Percentiles rank a stretch among this genome's conserved stretches.
Evolutionary conservation across 2,113 vertebrate genomes (phyloP).

Genomic region (Leiothrix lutea): DNA sequence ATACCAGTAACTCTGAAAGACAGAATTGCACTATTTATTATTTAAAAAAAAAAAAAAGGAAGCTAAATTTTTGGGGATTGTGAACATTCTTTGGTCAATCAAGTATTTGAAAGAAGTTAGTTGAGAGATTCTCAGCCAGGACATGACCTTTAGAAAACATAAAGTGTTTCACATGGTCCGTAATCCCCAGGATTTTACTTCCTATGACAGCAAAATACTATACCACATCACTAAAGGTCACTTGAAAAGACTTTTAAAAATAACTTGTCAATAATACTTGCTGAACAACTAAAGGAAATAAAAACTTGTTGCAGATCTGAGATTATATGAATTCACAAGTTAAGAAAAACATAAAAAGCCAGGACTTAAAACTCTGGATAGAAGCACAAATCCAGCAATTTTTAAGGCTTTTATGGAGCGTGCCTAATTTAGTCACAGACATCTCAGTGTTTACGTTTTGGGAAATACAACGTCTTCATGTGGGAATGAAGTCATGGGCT

Average conservation of each 20-base stretch:
- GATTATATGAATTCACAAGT: not conserved
- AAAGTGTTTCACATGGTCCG: not conserved
- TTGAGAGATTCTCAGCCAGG: not conserved
- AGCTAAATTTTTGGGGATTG: not conserved
- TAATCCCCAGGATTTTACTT: not conserved
- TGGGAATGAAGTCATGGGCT: not conserved
- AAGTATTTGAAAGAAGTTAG: not conserved
- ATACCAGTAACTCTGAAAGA: not conserved
- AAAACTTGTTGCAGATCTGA: not conserved
- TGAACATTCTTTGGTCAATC: not conserved
- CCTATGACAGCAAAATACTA: not conserved
- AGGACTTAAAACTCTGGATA: not conserved
- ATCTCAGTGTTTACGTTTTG: not conserved
- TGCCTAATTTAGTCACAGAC: not conserved
- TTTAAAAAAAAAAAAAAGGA: not conserved
- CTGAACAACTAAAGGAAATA: not conserved
- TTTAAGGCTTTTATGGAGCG: not conserved
- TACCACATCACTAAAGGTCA: not conserved
- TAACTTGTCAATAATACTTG: not conserved
- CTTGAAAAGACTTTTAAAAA: not conserved
- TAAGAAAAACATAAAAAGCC: not conserved
- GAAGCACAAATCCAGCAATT: not conserved
- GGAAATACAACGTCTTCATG: not conserved
- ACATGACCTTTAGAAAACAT: not conserved
- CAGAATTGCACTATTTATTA: not conserved